Percentiles rank a stretch among this genome's conserved stretches.
Evolutionary conservation across 2,888 invertebrate genomes (phyloP).

Genomic region (Plagiodera versicolora): DNA sequence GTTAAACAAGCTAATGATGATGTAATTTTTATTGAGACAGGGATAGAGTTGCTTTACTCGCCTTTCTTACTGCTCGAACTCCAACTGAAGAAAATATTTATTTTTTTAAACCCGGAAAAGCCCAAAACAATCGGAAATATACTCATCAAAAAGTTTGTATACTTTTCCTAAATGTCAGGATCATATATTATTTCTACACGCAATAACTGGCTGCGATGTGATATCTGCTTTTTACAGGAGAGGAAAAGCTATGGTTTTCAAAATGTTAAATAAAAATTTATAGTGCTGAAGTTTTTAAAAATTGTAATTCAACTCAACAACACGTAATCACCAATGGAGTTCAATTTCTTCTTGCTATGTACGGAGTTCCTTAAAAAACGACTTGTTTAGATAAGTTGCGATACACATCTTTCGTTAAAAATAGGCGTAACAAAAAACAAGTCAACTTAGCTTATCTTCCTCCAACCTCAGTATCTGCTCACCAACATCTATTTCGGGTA

Average conservation of each 20-base stretch:
- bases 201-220: too few species aligned
- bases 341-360: slow-evolving; percentile 30
- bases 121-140: too few species aligned
- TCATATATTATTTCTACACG: too few species aligned
- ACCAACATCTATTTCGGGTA: slow-evolving; percentile 33
- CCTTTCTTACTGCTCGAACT: too few species aligned
- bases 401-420: too few species aligned
- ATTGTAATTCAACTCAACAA: slow-evolving; percentile 10
- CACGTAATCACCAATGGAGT: slow-evolving; percentile 7
- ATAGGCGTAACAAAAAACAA: slow-evolving; percentile 29
- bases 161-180: not conserved
- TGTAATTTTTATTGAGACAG: too few species aligned
- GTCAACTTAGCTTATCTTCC: slow-evolving; percentile 32
- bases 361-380: slow-evolving; percentile 29
- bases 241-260: not conserved
- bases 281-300: slow-evolving; percentile 7
- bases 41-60: too few species aligned
- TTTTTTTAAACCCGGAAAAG: too few species aligned
- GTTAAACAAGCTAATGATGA: too few species aligned
- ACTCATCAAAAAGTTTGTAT: not conserved
- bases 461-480: slow-evolving; percentile 32
- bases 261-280: not conserved
- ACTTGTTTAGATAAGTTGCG: slow-evolving; percentile 30
- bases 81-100: too few species aligned
- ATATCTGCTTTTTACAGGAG: too few species aligned